Percentiles rank a stretch among this genome's conserved stretches.
Evolutionary conservation across 2,888 invertebrate genomes (phyloP).

Genomic region (Amiota minor): DNA sequence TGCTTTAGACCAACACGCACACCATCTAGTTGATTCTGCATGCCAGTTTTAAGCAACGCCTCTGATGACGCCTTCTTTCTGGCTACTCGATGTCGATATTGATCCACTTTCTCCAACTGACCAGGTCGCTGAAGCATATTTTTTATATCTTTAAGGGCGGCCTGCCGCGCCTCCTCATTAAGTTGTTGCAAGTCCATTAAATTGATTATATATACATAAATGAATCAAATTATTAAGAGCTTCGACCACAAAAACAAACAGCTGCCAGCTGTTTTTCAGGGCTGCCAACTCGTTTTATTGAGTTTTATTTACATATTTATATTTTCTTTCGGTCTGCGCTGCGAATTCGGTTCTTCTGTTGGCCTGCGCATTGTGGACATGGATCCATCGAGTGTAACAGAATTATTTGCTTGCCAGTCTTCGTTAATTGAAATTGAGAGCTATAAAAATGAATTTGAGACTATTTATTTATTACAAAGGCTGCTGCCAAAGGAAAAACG

Average conservation of each 20-base stretch:
- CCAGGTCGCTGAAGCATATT: slow-evolving; percentile 95
- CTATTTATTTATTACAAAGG: slow-evolving; percentile 45
- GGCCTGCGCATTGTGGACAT: not conserved
- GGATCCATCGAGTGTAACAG: slow-evolving; percentile 17
- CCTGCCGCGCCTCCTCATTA: slow-evolving; percentile 84
- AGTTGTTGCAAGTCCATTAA: slow-evolving; percentile 78
- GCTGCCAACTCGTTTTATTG: not conserved
- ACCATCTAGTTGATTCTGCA: slow-evolving; percentile 98
- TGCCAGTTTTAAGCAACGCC: slow-evolving; percentile 89
- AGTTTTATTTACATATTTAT: not conserved
- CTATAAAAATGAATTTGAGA: slow-evolving; percentile 54
- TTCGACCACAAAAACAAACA: not conserved
- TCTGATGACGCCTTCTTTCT: slow-evolving; percentile 73
- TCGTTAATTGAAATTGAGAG: slow-evolving; percentile 32
- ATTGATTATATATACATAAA: no score
- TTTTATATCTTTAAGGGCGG: slow-evolving; percentile 88
- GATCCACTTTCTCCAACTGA: slow-evolving; percentile 89
- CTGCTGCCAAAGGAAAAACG: slow-evolving; percentile 18
- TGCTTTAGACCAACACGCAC: slow-evolving; percentile 94
- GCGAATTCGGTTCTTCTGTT: not conserved
- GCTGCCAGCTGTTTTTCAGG: not conserved
- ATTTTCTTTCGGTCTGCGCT: not conserved
- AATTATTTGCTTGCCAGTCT: slow-evolving; percentile 30
- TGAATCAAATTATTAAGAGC: not conserved
- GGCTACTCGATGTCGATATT: slow-evolving; percentile 71